Evolutionary conservation across 2,797 vertebrate genomes (phyloP), one percentile per base, ranked within the genome.

Genomic region (Thunnus albacares): DNA sequence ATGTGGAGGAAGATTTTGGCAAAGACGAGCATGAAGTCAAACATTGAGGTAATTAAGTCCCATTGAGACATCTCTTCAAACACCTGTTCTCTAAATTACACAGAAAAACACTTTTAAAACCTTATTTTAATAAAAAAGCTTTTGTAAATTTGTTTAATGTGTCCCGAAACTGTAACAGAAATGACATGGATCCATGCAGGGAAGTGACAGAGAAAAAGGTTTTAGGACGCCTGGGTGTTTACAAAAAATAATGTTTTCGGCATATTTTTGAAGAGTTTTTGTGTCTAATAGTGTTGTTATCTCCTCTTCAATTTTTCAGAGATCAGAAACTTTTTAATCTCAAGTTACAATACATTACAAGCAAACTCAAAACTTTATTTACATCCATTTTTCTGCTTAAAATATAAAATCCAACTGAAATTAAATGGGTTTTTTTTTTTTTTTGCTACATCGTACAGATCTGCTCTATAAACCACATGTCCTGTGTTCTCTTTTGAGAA

Each of bases 1-100:
- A 73, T 77, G 75, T 71, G 43, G 60, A 52, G 6, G 55, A 41
- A 15, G 14, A 35, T n/a, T 0, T 15, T 62, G 76, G 64, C 35
- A 3, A 20, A 38, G 18, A 20, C 41, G 38, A 15, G 18, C 26
- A 45, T 20, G 18, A 57, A 14, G 55, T 75, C 71, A 67, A 55
- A 38, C 11, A 20, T 20, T 59, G 7, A 59, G 33, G 52, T 30
- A 4, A 14, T 47, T 3, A 63, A 43, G 3, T 57, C 51, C 45
- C 62, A 43, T 9, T 43, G 53, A 58, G 33, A 41, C 26, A 17
- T 35, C 26, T 53, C 38, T 60, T 26, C 9, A 3, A 30, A 63
- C 63, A 56, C 59, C 58, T 77, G 68, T 24, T 58, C 62, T 41
- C 45, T 7, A 38, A 64, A 67, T 24, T 15, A 43, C 60, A 22